phyloP scores from a whole-genome alignment of 2,888 invertebrate species.

The Anodontia alba region DNA sequence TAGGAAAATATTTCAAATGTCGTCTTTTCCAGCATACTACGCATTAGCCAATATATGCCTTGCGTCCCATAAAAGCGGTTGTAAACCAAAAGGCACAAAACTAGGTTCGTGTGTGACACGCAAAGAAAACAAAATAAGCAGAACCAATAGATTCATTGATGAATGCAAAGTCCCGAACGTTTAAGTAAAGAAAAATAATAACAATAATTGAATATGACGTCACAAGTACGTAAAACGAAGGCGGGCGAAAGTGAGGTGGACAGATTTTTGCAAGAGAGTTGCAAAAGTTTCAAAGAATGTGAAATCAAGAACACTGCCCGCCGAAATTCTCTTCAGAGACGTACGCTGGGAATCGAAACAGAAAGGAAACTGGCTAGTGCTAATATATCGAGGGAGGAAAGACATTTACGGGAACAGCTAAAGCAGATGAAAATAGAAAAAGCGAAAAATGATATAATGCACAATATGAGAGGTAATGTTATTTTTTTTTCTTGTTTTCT shows the following conservation, averaged over 20 bases:
- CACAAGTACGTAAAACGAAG: neutral
- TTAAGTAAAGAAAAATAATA: no score
- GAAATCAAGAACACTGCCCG: slow-evolving; percentile 75
- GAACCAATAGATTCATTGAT: no score
- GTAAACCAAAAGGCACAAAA: no score
- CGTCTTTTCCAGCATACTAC: no score
- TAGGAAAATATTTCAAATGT: no score
- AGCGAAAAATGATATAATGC: slow-evolving; percentile 62
- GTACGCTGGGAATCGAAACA: slow-evolving; percentile 73
- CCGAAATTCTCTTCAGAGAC: slow-evolving; percentile 74
- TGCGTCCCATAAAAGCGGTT: no score
- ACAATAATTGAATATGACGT: no score
- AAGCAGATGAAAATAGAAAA: slow-evolving; percentile 75
- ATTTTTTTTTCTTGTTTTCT: neutral
- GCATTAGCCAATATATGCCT: no score
- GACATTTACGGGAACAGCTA: slow-evolving; percentile 70
- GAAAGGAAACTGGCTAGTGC: slow-evolving; percentile 69
- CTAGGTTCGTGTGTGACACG: no score
- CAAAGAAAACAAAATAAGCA: no score
- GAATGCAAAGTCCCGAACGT: no score
- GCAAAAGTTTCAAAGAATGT: slow-evolving; percentile 72
- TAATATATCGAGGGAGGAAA: slow-evolving; percentile 71
- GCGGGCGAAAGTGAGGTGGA: slow-evolving; percentile 59
- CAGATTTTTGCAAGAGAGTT: slow-evolving; percentile 73
- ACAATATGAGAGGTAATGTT: slow-evolving; percentile 65